Conservation (phyloP, 2,113 vertebrate species). For the Cottus gobio region DNA sequence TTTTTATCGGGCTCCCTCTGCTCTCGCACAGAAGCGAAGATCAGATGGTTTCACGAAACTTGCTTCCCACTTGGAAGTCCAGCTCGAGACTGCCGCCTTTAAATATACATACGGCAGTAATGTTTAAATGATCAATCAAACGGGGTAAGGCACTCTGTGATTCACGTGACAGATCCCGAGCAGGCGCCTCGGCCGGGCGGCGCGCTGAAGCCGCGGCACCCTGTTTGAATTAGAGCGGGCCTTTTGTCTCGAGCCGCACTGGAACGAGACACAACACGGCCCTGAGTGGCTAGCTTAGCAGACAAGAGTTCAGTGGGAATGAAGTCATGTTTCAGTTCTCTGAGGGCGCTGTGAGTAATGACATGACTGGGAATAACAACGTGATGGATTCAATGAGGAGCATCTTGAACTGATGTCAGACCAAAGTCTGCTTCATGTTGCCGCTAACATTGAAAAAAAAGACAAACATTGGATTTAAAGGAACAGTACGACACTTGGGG, state of each 20-base stretch:
- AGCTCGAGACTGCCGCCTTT: constrained; percentile 40
- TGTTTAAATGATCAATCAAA: constrained; percentile 61
- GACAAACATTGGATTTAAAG: no score
- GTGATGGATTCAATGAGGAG: constrained; percentile 23
- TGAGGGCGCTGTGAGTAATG: constrained; percentile 28
- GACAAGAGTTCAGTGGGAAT: constrained; percentile 40
- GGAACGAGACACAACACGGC: constrained; percentile 45
- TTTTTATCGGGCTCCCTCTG: constrained; percentile 21
- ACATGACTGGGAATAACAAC: constrained; percentile 40
- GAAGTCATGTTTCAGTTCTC: constrained; percentile 60
- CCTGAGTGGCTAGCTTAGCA: constrained; percentile 54
- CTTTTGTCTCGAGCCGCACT: constrained; percentile 51
- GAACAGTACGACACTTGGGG: no score
- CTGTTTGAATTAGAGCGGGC: constrained; percentile 61
- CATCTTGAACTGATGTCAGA: constrained; percentile 36
- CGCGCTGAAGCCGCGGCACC: constrained; percentile 27
- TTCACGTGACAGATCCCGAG: constrained; percentile 53
- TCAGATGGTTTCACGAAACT: constrained; percentile 33
- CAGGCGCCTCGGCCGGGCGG: constrained; percentile 20
- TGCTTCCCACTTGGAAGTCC: constrained; percentile 20
- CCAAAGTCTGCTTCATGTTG: constrained; percentile 35
- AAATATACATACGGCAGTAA: constrained; percentile 41
- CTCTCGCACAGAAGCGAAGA: constrained; percentile 40
- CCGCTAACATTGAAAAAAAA: no score
- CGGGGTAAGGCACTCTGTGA: constrained; percentile 53